Evolutionary conservation across 2,888 invertebrate genomes (phyloP).

Genomic region (Protodeltote pygarga): DNA sequence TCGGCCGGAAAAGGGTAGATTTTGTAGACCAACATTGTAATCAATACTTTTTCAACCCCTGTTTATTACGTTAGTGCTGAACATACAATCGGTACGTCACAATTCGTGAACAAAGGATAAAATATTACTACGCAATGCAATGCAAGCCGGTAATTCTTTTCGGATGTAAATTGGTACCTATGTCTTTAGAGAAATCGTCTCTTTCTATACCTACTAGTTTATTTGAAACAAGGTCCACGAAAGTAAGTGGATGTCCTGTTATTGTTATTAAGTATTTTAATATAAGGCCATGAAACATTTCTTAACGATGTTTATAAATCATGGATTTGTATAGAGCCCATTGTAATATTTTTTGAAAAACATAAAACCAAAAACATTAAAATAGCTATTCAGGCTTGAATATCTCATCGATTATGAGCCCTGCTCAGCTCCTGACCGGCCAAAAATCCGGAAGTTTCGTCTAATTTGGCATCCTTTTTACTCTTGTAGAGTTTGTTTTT

Average conservation of each 20-base stretch:
- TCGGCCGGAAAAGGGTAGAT: constrained; percentile 73
- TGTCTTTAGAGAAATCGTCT: no score
- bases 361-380: constrained; percentile 68
- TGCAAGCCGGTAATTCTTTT: constrained; percentile 20
- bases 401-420: constrained; percentile 60
- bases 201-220: neutral
- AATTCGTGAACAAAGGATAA: constrained; percentile 1
- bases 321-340: constrained; percentile 57
- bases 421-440: no score
- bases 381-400: constrained; percentile 64
- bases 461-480: no score
- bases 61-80: constrained; percentile 30
- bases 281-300: constrained; percentile 44
- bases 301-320: constrained; percentile 61
- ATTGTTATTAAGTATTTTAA: constrained; percentile 18
- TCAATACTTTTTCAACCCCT: constrained; percentile 70
- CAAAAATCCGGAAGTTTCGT: no score
- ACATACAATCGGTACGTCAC: neutral
- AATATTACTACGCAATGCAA: constrained; percentile 18
- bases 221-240: neutral
- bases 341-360: constrained; percentile 58
- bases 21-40: constrained; percentile 68
- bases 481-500: no score
- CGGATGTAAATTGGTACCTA: no score
- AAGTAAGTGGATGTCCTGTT: constrained; percentile 3